These are phyloP conservation scores for Nipponacmea schrenckii DNA, from an alignment of 2,888 invertebrate species.

Conservation along the genomic window DNA sequence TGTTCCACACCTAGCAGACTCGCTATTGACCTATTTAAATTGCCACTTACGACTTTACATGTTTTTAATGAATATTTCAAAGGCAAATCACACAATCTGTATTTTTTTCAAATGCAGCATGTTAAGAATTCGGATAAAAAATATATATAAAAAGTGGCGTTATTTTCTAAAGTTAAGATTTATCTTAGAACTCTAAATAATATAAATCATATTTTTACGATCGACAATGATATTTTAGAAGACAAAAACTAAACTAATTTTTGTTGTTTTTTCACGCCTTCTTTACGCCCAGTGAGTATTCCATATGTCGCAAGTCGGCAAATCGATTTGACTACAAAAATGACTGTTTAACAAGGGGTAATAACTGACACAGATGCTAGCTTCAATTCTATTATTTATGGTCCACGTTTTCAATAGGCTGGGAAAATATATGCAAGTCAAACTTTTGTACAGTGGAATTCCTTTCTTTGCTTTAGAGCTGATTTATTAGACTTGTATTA, in stretches of 20 bases:
- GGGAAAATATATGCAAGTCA: constrained; percentile 3
- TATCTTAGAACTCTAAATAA: no score
- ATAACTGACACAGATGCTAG: constrained; percentile 7
- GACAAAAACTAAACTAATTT: neutral
- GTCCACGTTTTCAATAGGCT: neutral
- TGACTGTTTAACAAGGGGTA: constrained; percentile 2
- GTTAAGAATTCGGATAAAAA: no score
- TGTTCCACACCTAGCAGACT: no score
- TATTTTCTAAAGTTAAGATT: no score
- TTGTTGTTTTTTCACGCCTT: constrained; percentile 7
- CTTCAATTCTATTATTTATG: neutral
- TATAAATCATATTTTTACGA: no score
- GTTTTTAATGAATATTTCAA: no score
- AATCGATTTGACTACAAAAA: constrained; percentile 8
- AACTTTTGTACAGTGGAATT: constrained; percentile 5
- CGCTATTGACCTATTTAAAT: no score
- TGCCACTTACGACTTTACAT: no score
- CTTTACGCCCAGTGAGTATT: neutral
- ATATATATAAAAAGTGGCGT: no score
- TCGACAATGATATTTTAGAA: no score
- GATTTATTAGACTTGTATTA: neutral
- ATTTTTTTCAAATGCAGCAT: no score
- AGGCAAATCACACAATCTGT: no score
- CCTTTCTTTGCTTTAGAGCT: neutral
- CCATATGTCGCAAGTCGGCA: neutral